A percentile compares a stretch with the other conserved stretches of the same genome.
Conservation (phyloP, 2,888 invertebrate species). For the Lamproptera curius region DNA sequence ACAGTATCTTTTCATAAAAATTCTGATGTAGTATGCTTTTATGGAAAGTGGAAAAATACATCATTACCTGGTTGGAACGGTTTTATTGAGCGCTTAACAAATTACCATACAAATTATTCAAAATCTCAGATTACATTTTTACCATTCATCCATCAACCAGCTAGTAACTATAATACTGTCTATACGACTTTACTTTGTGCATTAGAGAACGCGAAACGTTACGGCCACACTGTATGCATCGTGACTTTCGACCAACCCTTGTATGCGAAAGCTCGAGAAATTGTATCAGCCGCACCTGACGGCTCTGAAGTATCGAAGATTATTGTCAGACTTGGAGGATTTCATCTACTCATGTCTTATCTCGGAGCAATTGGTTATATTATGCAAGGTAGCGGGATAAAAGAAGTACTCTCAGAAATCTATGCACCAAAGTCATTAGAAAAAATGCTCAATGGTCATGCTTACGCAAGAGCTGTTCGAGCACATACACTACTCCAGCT, state of each 20-base stretch:
- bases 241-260: slow-evolving; percentile 36
- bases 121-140: slow-evolving; percentile 25
- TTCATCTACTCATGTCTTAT: neutral
- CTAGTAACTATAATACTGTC: slow-evolving; percentile 28
- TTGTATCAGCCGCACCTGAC: slow-evolving; percentile 27
- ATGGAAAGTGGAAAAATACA: slow-evolving; percentile 19
- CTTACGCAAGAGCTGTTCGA: slow-evolving; percentile 20
- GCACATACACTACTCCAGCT: slow-evolving; percentile 28
- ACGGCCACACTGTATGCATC: slow-evolving; percentile 32
- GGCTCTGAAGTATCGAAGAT: slow-evolving; percentile 16
- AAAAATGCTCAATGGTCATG: slow-evolving; percentile 22
- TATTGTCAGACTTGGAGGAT: neutral
- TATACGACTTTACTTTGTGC: slow-evolving; percentile 31
- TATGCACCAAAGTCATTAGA: neutral
- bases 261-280: slow-evolving; percentile 37
- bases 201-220: slow-evolving; percentile 27
- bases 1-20: slow-evolving; percentile 16
- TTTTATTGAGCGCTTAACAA: slow-evolving; percentile 30
- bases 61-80: slow-evolving; percentile 33
- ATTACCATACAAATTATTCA: slow-evolving; percentile 26
- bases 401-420: neutral
- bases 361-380: neutral
- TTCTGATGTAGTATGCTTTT: slow-evolving; percentile 19
- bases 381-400: neutral
- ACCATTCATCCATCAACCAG: slow-evolving; percentile 28